phyloP scores from a whole-genome alignment of 2,797 vertebrate species.

The Neostethus bicornis region DNA sequence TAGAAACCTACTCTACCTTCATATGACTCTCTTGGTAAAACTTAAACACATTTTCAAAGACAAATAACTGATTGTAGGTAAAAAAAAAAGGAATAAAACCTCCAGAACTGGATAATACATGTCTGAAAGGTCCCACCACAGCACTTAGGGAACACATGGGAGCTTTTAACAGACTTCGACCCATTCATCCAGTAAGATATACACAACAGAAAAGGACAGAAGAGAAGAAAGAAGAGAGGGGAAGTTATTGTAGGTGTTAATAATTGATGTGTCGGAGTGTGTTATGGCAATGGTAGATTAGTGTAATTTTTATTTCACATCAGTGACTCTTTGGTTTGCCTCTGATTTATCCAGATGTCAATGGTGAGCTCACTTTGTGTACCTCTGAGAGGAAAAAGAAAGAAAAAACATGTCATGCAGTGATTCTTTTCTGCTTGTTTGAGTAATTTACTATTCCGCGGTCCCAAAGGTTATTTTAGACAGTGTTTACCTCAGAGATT shows the following conservation, averaged over 20 bases:
- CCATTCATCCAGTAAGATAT: slow-evolving; percentile 46
- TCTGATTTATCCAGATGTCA: slow-evolving; percentile 69
- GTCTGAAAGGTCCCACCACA: slow-evolving; percentile 29
- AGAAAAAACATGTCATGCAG: slow-evolving; percentile 60
- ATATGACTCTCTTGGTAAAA: slow-evolving; percentile 15
- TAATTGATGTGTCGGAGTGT: slow-evolving; percentile 67
- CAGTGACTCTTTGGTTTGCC: slow-evolving; percentile 59
- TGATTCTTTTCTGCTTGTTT: slow-evolving; percentile 71
- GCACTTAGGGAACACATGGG: slow-evolving; percentile 58
- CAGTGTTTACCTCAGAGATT: slow-evolving; percentile 51
- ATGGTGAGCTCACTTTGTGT: slow-evolving; percentile 31
- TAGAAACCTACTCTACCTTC: slow-evolving; percentile 10
- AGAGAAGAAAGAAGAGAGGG: slow-evolving; percentile 32
- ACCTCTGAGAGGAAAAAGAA: slow-evolving; percentile 18
- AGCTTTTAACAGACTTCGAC: slow-evolving; percentile 59
- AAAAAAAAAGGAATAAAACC: slow-evolving; percentile 15
- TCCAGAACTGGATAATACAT: slow-evolving; percentile 20
- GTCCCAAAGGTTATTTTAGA: slow-evolving; percentile 64
- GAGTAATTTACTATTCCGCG: slow-evolving; percentile 64
- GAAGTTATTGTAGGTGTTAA: slow-evolving; percentile 69
- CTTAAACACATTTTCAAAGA: slow-evolving; percentile 13
- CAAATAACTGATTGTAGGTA: slow-evolving; percentile 38
- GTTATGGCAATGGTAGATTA: slow-evolving; percentile 74
- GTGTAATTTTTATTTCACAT: slow-evolving; percentile 73
- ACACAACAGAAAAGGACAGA: slow-evolving; percentile 43